Percentiles rank a stretch among this genome's conserved stretches.
These are phyloP conservation scores for Cyclargus thomasi DNA, from an alignment of 1,140 invertebrate species.

Conservation along the genomic window DNA sequence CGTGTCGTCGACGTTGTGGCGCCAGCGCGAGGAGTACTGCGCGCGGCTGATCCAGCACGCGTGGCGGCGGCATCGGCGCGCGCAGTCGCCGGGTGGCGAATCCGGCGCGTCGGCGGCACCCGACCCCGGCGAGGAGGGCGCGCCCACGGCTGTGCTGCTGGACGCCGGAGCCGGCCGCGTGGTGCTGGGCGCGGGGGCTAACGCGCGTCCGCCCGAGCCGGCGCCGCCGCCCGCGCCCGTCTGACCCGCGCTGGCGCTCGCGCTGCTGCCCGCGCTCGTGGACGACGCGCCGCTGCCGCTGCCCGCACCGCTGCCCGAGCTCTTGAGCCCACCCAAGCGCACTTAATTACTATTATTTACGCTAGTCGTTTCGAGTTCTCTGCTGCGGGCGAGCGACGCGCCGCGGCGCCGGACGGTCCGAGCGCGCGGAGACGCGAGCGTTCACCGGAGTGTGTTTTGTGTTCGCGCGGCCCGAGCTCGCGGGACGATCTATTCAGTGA, in stretches of 20 bases:
- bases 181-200: conserved; percentile 89
- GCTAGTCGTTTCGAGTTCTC: conserved; percentile 57
- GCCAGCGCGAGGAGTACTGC: conserved; percentile 96
- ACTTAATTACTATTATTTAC: conserved; percentile 64
- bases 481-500: conserved; percentile 67
- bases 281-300: conserved; percentile 64
- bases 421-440: conserved; percentile 57
- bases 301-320: conserved; percentile 69
- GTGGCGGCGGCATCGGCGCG: conserved; percentile 90
- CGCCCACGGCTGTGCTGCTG: conserved; percentile 87
- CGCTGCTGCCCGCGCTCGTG: conserved; percentile 65
- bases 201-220: conserved; percentile 48
- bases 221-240: conserved; percentile 60
- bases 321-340: conserved; percentile 68
- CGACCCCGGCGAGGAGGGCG: conserved; percentile 43
- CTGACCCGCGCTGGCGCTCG: conserved; percentile 66
- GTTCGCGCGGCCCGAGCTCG: conserved; percentile 64
- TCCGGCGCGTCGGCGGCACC: conserved; percentile 34
- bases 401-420: conserved; percentile 40
- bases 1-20: conserved; percentile 93
- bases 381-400: conserved; percentile 52
- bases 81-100: conserved; percentile 68
- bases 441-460: conserved; percentile 62
- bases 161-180: conserved; percentile 89
- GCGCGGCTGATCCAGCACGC: conserved; percentile 95